Evolutionary conservation across 2,113 vertebrate species (phyloP), one percentile per base, ranked within the genome.

Genomic region (Pterocles orientalis): DNA sequence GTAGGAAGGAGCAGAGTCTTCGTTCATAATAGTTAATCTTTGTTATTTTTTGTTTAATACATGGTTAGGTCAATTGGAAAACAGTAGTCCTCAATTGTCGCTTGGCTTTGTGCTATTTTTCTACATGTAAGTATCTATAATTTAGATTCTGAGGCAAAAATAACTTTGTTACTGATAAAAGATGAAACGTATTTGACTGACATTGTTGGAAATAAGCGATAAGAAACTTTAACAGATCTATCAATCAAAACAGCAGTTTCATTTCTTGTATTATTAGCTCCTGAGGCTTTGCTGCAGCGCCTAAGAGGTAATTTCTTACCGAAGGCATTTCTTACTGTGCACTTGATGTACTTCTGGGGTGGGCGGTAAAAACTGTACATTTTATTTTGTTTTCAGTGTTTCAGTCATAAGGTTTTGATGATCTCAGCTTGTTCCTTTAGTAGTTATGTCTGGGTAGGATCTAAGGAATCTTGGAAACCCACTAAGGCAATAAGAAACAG

Each of bases 211-310:
- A 96, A 96, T 97, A 96, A 96, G 60, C 26, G 92, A 88, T 97
- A 95, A 96, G 96, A 94, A 94, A 97, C 88, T 96, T 97, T 94
- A 97, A 85, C 96, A 87, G 95, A 94, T 94, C 96, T 92, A 81
- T 97, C 96, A 95, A 91, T 97, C 97, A 95, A 95, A 92, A 60
- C 91, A 96, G 96, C 97, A 82, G 95, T 95, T 96, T 97, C 93
- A 93, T 90, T 97, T 97, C 95, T 97, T 90, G 54, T 96, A 65
- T 82, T 95, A 96, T 96, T 91, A 93, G 93, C 85, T 97, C 96
- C 97, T 34, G 88, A 96, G 96, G 95, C 90, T 96, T 92, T 96
- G 92, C 96, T 93, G 65, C 47, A 82, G 76, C 3, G 28, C 34
- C 33, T 83, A 93, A 96, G 94, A 95, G 82, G 96, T 94, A 90